A percentile compares a stretch with the other conserved stretches of the same genome.
These are phyloP conservation scores for Glossophaga mutica DNA, from an alignment of 2,797 vertebrate genomes.

Conservation along the genomic window DNA sequence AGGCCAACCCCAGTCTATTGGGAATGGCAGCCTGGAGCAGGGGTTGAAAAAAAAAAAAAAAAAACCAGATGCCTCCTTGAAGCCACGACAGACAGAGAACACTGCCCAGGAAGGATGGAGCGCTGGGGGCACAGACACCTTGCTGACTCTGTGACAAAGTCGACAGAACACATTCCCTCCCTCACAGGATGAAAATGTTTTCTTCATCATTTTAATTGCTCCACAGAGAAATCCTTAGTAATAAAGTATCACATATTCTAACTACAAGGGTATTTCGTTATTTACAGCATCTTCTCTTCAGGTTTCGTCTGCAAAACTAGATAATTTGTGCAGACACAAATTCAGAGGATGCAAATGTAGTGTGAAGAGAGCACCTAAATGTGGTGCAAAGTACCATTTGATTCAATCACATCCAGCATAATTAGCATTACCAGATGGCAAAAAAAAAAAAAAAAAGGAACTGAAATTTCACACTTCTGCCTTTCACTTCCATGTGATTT, in stretches of 20 bases:
- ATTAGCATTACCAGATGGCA: slow-evolving; percentile 23
- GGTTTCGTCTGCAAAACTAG: neutral
- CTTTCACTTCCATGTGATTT: slow-evolving; percentile 47
- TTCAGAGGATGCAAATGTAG: slow-evolving; percentile 28
- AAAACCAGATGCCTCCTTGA: neutral
- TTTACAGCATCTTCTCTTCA: neutral
- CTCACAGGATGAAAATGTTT: neutral
- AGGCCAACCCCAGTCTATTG: neutral
- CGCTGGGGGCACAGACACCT: neutral
- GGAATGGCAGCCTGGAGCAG: neutral
- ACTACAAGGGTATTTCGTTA: neutral
- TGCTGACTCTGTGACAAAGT: neutral
- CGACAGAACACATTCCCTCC: neutral
- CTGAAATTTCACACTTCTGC: slow-evolving; percentile 66
- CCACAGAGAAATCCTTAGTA: neutral
- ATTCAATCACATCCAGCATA: neutral
- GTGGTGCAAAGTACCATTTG: neutral
- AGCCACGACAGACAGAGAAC: neutral
- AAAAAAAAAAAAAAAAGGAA: slow-evolving; percentile 28
- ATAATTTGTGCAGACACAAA: neutral
- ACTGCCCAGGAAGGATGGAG: neutral
- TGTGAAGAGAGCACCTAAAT: neutral
- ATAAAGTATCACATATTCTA: neutral
- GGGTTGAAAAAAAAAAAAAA: too few relatives aligned
- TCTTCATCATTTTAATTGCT: neutral